Evolutionary conservation across 1,140 invertebrate genomes (phyloP), one percentile per base, ranked within the genome.

Genomic region (Harpegnathos saltator): DNA sequence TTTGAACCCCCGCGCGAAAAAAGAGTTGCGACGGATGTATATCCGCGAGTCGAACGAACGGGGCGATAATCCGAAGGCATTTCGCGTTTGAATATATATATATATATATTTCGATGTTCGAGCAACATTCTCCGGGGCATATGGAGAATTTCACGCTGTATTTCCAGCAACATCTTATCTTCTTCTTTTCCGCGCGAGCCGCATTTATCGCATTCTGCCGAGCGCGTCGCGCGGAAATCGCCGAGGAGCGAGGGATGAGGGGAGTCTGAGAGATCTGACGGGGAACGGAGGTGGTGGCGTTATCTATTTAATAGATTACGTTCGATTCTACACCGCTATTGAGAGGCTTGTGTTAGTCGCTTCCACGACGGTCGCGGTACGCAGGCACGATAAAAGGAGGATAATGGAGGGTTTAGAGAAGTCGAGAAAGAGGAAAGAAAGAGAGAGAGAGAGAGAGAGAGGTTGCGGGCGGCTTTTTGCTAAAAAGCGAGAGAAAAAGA

Each of bases 301-400:
- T 90, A 91, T 91, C 90, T 87, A 77, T 91, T 91, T 89, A 91
- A 91, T 90, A 89, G 80, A 90, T 90, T 91, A 89, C 90, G 73
- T 87, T 83, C 58, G 75, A 75, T 78, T 90, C 74, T 88, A 85
- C 38, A 44, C 38, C 38, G 38, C 74, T 89, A 86, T 86, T 88
- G 86, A 83, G 86, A 11, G 33, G 38, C 80, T 29, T 81, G 82
- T 87, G 90, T 88, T 91, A 91, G 90, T 86, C 80, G 86, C 83
- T 75, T 88, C 75, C 48, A 87, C 58, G 52, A 80, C 77, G 84
- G 59, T 0, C 66, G 75, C 48, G 52, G 19, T 29, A 80, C 62
- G 82, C n/a, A 74, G 24, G 11, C 44, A 17, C 73, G 80, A 90
- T 90, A 90, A 88, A 89, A 86, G 78, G 72, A 77, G 83, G 84